Evolutionary conservation across 2,113 vertebrate species (phyloP).

Genomic region (Brachypodius melanocephalos): DNA sequence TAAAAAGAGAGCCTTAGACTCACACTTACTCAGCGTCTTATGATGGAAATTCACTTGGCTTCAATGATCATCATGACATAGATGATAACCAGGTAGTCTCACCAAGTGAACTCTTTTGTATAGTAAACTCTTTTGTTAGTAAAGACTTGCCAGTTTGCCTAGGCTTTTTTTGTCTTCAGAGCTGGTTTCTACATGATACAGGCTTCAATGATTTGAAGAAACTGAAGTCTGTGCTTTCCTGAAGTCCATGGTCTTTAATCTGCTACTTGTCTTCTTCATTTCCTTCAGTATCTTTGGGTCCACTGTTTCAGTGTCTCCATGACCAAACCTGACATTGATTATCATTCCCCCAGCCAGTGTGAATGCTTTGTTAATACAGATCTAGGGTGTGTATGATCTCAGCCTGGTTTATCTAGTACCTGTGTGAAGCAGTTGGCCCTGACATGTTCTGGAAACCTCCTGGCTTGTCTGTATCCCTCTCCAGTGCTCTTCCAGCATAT

Average conservation of each 20-base stretch:
- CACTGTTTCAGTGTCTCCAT: neutral
- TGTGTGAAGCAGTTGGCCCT: neutral
- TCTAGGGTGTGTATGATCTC: neutral
- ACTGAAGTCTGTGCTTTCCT: neutral
- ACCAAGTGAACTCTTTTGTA: neutral
- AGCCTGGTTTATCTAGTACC: neutral
- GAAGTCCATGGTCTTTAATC: neutral
- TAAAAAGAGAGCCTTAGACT: neutral
- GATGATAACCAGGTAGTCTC: neutral
- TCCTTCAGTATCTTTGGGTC: neutral
- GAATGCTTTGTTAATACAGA: neutral
- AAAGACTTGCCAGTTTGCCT: neutral
- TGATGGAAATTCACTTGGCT: neutral
- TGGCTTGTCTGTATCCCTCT: neutral
- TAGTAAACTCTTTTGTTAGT: neutral
- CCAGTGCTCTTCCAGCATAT: neutral
- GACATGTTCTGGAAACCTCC: neutral
- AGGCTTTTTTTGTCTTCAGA: neutral
- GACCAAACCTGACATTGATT: neutral
- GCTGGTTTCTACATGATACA: neutral
- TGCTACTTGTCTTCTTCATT: neutral
- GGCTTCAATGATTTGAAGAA: neutral
- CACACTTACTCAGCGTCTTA: neutral
- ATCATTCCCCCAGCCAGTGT: neutral
- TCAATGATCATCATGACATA: neutral